Conservation (phyloP, 1,140 invertebrate genomes). For the Lordiphosa stackelbergi region DNA sequence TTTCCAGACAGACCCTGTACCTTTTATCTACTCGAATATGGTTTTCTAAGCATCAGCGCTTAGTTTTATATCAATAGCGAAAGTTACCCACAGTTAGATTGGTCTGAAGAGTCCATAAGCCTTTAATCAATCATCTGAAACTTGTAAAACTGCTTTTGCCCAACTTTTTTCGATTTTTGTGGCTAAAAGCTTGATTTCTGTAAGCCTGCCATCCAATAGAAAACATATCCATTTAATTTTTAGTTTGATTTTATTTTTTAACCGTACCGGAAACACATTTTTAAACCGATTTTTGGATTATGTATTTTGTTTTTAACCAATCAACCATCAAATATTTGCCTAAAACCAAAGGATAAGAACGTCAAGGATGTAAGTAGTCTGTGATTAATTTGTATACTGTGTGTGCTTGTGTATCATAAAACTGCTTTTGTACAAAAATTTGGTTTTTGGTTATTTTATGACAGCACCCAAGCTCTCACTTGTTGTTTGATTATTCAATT, state of each 20-base stretch:
- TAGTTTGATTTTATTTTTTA: constrained; percentile 31
- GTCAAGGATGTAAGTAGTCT: constrained; percentile 74
- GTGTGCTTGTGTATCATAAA: constrained; percentile 11
- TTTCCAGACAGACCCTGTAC: no score
- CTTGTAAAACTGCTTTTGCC: no score
- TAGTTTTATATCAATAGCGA: no score
- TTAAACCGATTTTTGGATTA: constrained; percentile 48
- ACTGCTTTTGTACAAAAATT: constrained; percentile 44
- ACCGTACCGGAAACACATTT: constrained; percentile 25
- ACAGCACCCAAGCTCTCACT: constrained; percentile 14
- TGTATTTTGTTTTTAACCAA: constrained; percentile 66
- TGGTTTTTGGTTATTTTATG: no score
- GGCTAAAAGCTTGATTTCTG: no score
- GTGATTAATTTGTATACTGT: constrained; percentile 34
- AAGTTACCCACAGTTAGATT: no score
- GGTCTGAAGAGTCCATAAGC: no score
- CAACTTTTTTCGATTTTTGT: no score
- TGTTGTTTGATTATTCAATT: constrained; percentile 5
- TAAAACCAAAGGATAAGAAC: constrained; percentile 60
- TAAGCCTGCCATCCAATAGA: constrained; percentile 2
- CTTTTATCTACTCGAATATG: no score
- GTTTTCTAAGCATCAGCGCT: no score
- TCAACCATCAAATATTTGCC: constrained; percentile 22
- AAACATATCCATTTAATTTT: constrained; percentile 7
- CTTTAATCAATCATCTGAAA: no score